phyloP scores from a whole-genome alignment of 2,797 vertebrate species.

The Philypnodon macrostomus region DNA sequence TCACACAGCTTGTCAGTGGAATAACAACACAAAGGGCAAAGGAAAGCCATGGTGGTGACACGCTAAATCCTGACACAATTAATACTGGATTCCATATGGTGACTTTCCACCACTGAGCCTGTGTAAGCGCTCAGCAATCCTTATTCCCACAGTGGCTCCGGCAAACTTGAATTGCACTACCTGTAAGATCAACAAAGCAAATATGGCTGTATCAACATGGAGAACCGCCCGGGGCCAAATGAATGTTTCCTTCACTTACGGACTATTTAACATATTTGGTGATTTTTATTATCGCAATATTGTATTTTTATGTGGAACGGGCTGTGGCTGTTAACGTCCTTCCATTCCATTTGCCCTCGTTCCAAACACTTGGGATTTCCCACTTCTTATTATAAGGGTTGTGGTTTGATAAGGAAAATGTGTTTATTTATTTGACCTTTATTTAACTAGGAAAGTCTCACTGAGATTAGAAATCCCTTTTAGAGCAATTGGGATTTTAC shows the following conservation, averaged over 20 bases:
- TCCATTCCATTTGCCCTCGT: not conserved
- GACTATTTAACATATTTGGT: constrained; percentile 7
- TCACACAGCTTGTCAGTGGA: constrained; percentile 41
- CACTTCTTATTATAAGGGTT: constrained; percentile 1
- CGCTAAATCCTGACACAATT: constrained; percentile 64
- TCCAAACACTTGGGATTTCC: constrained; percentile 4
- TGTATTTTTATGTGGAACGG: constrained; percentile 10
- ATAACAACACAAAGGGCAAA: constrained; percentile 18
- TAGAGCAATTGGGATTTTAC: too few species aligned
- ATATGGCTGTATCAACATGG: constrained; percentile 7
- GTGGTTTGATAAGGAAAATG: constrained; percentile 1
- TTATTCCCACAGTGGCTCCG: constrained; percentile 8
- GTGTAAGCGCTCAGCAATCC: constrained; percentile 9
- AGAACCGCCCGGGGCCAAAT: not conserved
- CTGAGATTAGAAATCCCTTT: too few species aligned
- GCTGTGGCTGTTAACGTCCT: constrained; percentile 3
- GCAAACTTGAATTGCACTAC: constrained; percentile 28
- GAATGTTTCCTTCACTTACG: constrained; percentile 2
- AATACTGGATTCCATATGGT: constrained; percentile 59
- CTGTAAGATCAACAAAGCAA: constrained; percentile 13
- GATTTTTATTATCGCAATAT: constrained; percentile 12
- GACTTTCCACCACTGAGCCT: constrained; percentile 23
- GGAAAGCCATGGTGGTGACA: constrained; percentile 46
- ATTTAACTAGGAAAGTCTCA: too few species aligned
- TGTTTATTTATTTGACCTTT: too few species aligned